Evolutionary conservation across 2,797 vertebrate genomes (phyloP), one percentile per base, ranked within the genome.

Genomic region (Gadopsis bispinosus): DNA sequence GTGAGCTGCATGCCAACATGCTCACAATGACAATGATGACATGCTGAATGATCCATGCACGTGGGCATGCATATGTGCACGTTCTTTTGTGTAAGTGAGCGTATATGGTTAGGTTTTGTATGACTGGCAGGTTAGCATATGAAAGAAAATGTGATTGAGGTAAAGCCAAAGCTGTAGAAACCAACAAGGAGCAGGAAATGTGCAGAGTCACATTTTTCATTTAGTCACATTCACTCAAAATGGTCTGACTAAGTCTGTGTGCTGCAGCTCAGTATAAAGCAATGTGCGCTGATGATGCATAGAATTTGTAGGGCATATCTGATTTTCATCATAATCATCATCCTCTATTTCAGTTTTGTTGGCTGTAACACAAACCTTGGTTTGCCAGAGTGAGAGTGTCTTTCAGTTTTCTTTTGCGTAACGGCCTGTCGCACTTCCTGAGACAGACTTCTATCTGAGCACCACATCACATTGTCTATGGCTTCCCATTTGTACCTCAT

Each of bases 371-470:
- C 60, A 31, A 55, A 80, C 56, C 9, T 12, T 17, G 39, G 10
- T 54, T 66, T 55, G 7, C 5, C 31, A 67, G 10, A 53, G 45
- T 19, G 17, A 69, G 26, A 39, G 35, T 60, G 53, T 14, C 10
- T 45, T 69, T 53, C 1, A 11, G 71, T 41, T 45, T 41, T 20
- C 5, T 68, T 41, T 39, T 55, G 59, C 9, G 10, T 51, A 41
- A 47, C 48, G 43, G 10, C 26, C 7, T 8, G 4, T 63, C 16
- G 5, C 45, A 14, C 26, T 61, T 55, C 70, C n/a, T 73, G 53
- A 75, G 60, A 31, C 68, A 17, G 59, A 68, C 48, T 31, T 43
- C 14, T 16, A 37, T 83, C 56, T 58, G 72, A 72, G 35, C 19
- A 0, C 66, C 62, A 26, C 35, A 74, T 69, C 54, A 60, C 26